Evolutionary conservation across 1,140 invertebrate genomes (phyloP).

Genomic region (Medauroidea extradentata): DNA sequence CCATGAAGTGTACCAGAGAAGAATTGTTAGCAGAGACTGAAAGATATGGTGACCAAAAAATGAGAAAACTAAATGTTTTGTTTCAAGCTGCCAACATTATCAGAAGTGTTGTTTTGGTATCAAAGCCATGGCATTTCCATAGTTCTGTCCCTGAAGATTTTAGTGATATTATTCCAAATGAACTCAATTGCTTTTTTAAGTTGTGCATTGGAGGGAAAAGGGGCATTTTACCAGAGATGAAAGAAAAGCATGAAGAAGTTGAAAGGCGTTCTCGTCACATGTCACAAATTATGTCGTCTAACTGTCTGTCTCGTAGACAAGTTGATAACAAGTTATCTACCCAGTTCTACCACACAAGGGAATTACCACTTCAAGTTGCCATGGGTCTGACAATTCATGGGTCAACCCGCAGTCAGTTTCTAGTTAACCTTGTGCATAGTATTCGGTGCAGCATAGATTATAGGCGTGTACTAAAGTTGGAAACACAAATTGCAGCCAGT

Average conservation of each 20-base stretch:
- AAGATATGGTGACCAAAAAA: no score
- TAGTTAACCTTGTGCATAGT: no score
- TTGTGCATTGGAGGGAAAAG: slow-evolving; percentile 5
- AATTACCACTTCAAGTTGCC: slow-evolving; percentile 10
- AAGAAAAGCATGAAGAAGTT: background rate
- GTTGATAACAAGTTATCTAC: background rate
- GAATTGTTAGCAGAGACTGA: no score
- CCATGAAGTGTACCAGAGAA: no score
- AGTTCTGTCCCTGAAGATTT: background rate
- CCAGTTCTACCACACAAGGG: background rate
- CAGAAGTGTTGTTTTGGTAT: background rate
- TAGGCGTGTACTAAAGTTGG: no score
- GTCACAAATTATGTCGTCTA: slow-evolving; percentile 1
- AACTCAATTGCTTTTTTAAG: slow-evolving; percentile 5
- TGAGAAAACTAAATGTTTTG: background rate
- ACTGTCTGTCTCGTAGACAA: background rate
- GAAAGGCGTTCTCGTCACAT: background rate
- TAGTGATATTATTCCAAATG: background rate
- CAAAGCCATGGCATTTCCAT: slow-evolving; percentile 1
- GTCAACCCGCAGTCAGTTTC: no score
- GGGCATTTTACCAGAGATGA: background rate
- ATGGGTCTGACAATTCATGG: slow-evolving; percentile 8
- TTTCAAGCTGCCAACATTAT: slow-evolving; percentile 4
- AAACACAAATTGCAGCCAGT: no score
- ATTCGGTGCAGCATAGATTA: no score